Evolutionary conservation across 2,797 vertebrate genomes (phyloP).

Genomic region (Melanotaenia boesemani): DNA sequence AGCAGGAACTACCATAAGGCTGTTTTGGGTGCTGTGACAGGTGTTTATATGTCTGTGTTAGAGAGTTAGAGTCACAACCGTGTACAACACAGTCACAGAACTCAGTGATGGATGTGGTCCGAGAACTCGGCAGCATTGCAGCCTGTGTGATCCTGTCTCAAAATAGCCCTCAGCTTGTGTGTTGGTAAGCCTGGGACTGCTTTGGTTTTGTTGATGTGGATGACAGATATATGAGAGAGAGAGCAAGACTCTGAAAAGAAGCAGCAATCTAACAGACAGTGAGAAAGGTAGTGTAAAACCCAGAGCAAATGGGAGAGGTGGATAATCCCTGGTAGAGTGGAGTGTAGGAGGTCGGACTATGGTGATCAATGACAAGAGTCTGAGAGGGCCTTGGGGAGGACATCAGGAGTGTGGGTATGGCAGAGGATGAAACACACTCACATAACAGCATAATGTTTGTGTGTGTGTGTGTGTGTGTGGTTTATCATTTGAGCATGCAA

Average conservation of each 20-base stretch:
- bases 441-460: constrained; percentile 11
- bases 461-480: constrained; percentile 1
- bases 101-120: not conserved
- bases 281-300: constrained; percentile 27
- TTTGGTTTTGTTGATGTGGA: constrained; percentile 22
- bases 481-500: constrained; percentile 7
- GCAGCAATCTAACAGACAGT: constrained; percentile 23
- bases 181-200: not conserved
- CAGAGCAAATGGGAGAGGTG: constrained; percentile 42
- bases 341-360: constrained; percentile 48
- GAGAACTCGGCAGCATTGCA: not conserved
- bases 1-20: not conserved
- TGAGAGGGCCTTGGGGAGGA: constrained; percentile 57
- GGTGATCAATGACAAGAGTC: constrained; percentile 60
- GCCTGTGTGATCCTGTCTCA: constrained; percentile 12
- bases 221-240: constrained; percentile 15
- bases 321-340: constrained; percentile 57
- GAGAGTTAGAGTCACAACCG: not conserved
- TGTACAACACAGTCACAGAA: not conserved
- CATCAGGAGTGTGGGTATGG: constrained; percentile 45
- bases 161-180: not conserved
- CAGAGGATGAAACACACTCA: constrained; percentile 44
- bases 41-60: not conserved
- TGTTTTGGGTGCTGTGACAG: not conserved
- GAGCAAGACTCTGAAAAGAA: constrained; percentile 22